Evolutionary conservation across 2,113 vertebrate genomes (phyloP).

Genomic region (Ammospiza nelsoni): DNA sequence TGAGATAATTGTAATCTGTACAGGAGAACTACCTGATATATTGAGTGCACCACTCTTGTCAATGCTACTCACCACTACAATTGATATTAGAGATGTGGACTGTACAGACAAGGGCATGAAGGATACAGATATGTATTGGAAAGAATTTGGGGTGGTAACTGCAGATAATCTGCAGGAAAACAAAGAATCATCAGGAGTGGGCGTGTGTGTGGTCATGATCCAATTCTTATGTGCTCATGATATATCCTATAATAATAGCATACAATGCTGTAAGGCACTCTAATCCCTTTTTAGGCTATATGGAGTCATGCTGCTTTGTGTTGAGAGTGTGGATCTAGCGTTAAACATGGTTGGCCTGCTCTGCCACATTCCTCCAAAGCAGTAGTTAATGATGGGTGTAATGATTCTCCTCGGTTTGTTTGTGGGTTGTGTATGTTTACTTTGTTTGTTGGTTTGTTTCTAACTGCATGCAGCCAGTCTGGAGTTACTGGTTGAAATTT

Average conservation of each 20-base stretch:
- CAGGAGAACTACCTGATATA: neutral
- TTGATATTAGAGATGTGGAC: neutral
- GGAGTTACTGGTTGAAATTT: neutral
- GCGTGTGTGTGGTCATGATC: neutral
- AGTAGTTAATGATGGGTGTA: neutral
- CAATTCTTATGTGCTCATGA: neutral
- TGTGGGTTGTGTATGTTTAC: neutral
- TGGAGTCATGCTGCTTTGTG: neutral
- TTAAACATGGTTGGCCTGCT: neutral
- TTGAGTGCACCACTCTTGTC: neutral
- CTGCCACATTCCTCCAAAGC: neutral
- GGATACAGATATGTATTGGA: neutral
- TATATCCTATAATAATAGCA: conserved; percentile 20
- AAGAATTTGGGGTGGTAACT: neutral
- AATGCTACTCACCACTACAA: neutral
- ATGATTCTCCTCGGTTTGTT: neutral
- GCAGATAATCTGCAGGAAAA: conserved; percentile 1
- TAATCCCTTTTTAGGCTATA: neutral
- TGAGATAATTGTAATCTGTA: neutral
- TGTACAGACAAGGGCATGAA: neutral
- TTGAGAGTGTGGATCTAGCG: neutral
- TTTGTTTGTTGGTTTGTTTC: neutral
- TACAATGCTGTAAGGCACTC: neutral
- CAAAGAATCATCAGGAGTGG: neutral
- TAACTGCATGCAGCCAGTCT: neutral